Evolutionary conservation across 1,140 invertebrate genomes (phyloP), one percentile per base, ranked within the genome.

Genomic region (Calephelis nemesis): DNA sequence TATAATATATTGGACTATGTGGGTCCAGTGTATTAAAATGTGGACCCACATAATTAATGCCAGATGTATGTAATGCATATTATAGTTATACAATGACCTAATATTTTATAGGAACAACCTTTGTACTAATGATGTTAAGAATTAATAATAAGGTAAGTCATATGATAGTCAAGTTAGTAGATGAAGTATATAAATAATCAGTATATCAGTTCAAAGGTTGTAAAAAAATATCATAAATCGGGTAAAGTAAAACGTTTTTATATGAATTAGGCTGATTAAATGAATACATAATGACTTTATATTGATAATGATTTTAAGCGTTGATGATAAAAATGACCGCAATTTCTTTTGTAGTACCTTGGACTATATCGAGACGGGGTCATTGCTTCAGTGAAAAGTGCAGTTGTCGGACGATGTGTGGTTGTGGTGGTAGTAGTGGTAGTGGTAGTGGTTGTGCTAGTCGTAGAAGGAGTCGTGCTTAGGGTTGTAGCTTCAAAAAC

Each of bases 281-380:
- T 60, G 15, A 58, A 40, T 39, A 60, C 40, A 12, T 40, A 12
- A 60, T 60, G 54, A 60, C 54, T 60, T 12, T 10, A n/a, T 10
- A 10, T 62, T 74, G 66, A 75, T 67, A 65, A 71, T 72, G 58
- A 67, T 69, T 65, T 67, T 30, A 87, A 82, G 86, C 84, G 58
- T 78, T 73, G 74, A 78, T 84, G 78, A 84, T 69, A 70, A 74
- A 70, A 70, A 72, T 63, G 65, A 73, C 74, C 73, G 63, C 15
- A 71, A 72, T 75, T 73, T 83, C 87, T 92, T 93, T 93, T 93
- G 93, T 93, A 93, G 93, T 94, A 94, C 93, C 93, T 94, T 93
- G 90, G 75, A 54, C 87, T 87, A 82, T 87, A 85, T 82, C 88
- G 83, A 85, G 90, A 85, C 77, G 87, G 82, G 76, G 83, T 87